Conservation (phyloP, 2,888 invertebrate genomes). For the Ectemnius continuus region DNA sequence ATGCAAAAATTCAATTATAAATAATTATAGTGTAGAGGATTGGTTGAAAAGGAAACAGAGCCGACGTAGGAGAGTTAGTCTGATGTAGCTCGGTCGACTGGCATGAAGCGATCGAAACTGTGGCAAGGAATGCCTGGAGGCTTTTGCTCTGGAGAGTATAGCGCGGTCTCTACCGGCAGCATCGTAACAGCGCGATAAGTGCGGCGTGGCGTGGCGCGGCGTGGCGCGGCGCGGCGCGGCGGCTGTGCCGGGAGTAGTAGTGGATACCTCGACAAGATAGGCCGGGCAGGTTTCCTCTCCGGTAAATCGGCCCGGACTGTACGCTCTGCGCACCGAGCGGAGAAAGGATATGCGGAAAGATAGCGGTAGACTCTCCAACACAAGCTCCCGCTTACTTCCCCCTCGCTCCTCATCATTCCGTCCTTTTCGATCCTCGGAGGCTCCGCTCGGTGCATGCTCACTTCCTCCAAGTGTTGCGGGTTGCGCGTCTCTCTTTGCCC, state of each 20-base stretch:
- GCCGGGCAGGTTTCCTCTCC: constrained; percentile 54
- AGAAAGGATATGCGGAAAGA: constrained; percentile 65
- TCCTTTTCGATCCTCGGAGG: not conserved
- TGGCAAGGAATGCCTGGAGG: constrained; percentile 40
- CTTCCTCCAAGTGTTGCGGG: not conserved
- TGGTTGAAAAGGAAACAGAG: no score
- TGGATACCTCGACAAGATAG: constrained; percentile 37
- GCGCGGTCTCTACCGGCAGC: constrained; percentile 35
- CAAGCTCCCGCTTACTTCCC: constrained; percentile 1
- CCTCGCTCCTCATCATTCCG: constrained; percentile 10
- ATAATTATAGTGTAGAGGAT: no score
- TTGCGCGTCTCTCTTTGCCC: not conserved
- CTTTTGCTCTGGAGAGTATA: constrained; percentile 54
- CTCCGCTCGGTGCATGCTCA: constrained; percentile 20
- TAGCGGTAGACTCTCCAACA: constrained; percentile 46
- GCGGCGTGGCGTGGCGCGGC: constrained; percentile 39
- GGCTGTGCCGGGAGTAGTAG: constrained; percentile 8
- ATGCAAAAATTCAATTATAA: no score
- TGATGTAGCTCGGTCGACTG: constrained; percentile 13
- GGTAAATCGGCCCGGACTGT: constrained; percentile 56
- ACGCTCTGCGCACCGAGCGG: constrained; percentile 46
- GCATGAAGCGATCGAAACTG: constrained; percentile 40
- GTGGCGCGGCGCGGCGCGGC: constrained; percentile 39
- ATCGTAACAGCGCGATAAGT: constrained; percentile 63
- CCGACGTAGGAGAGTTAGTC: no score